These are phyloP conservation scores for Drosophila lini DNA, from an alignment of 1,140 invertebrate genomes.

Conservation along the genomic window DNA sequence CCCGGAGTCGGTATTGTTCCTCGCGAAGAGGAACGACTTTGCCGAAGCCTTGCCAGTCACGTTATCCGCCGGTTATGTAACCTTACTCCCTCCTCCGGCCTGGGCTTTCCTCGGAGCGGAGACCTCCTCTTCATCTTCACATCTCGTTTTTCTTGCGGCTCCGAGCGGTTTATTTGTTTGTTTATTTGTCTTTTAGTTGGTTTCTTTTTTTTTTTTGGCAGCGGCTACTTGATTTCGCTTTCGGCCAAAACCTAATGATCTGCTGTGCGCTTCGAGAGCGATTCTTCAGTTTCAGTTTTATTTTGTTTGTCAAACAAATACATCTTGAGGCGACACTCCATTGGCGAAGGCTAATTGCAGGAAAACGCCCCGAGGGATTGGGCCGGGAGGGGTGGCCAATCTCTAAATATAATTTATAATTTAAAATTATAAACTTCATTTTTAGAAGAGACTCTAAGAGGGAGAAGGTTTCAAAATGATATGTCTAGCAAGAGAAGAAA, in stretches of 20 bases:
- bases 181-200: conserved; percentile 2
- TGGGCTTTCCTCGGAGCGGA: conserved; percentile 33
- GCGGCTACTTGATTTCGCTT: conserved; percentile 55
- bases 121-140: conserved; percentile 40
- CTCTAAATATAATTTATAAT: too few species aligned
- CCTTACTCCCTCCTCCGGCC: conserved; percentile 21
- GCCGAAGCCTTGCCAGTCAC: conserved; percentile 73
- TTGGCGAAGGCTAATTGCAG: conserved; percentile 40
- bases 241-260: conserved; percentile 34
- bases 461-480: too few species aligned
- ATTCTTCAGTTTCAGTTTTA: conserved; percentile 31
- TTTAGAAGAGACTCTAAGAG: too few species aligned
- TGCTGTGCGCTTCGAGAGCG: conserved; percentile 13
- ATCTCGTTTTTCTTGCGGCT: conserved; percentile 53
- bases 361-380: conserved; percentile 5
- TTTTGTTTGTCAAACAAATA: conserved; percentile 58
- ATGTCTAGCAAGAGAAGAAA: too few species aligned
- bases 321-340: conserved; percentile 34
- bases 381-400: not conserved
- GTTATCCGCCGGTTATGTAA: conserved; percentile 62
- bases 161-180: conserved; percentile 5
- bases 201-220: conserved; percentile 10
- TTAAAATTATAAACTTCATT: too few species aligned
- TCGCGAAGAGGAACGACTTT: conserved; percentile 23
- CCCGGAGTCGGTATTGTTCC: conserved; percentile 10